phyloP scores from a whole-genome alignment of 2,888 invertebrate genomes.

The Oligia strigilis region DNA sequence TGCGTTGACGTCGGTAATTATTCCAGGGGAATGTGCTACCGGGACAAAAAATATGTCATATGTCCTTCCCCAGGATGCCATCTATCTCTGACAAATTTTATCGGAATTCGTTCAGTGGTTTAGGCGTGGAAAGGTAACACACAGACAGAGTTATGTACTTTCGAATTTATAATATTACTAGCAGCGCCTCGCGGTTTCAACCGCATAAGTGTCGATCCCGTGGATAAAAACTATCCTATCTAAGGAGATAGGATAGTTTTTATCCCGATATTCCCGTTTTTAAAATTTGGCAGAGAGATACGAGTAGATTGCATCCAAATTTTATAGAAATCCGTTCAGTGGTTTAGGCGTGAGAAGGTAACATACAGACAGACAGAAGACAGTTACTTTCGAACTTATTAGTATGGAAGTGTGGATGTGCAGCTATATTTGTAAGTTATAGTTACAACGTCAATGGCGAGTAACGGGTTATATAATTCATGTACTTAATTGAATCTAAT shows the following conservation, averaged over 20 bases:
- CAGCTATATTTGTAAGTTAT: constrained; percentile 25
- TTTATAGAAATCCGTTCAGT: neutral
- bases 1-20: neutral
- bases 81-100: neutral
- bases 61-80: neutral
- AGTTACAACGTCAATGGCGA: constrained; percentile 23
- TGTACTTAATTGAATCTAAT: neutral
- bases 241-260: too few species aligned
- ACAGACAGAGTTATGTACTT: too few species aligned
- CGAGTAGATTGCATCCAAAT: neutral
- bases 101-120: neutral
- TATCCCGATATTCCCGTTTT: too few species aligned
- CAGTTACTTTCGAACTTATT: too few species aligned
- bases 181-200: too few species aligned
- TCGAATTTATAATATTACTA: too few species aligned
- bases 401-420: neutral
- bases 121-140: neutral
- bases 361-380: neutral
- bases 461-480: constrained; percentile 35
- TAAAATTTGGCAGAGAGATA: too few species aligned
- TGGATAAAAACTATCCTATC: too few species aligned
- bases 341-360: neutral
- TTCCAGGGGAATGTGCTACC: neutral
- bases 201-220: too few species aligned
- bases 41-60: neutral